Conservation (phyloP, 2,888 invertebrate genomes). For the Oscheius myriophilus region DNA sequence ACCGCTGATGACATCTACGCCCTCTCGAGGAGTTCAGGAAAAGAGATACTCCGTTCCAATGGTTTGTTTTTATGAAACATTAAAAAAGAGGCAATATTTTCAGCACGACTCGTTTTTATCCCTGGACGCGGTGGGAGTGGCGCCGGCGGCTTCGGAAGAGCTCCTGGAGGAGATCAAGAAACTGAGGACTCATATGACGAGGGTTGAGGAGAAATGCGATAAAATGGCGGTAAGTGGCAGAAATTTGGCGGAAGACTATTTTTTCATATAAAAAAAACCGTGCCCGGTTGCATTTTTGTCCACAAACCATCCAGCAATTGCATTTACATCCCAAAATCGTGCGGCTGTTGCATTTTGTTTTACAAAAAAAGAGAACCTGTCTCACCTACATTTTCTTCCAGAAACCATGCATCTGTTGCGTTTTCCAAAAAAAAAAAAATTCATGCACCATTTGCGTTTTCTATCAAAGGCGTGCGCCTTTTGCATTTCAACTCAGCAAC, state of each 20-base stretch:
- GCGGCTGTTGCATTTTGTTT: neutral
- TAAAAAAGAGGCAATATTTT: neutral
- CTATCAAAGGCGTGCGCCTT: too few species aligned
- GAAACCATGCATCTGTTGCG: too few species aligned
- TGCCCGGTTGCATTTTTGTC: too few species aligned
- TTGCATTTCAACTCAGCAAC: too few species aligned
- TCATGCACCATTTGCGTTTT: too few species aligned
- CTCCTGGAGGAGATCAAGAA: constrained; percentile 24
- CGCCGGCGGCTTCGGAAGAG: constrained; percentile 9
- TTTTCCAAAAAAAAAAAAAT: too few species aligned
- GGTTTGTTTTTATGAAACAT: neutral
- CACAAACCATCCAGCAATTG: too few species aligned
- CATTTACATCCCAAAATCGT: neutral
- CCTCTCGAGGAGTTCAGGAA: constrained; percentile 3
- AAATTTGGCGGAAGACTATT: too few species aligned
- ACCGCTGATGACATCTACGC: constrained; percentile 16
- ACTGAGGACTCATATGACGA: constrained; percentile 11
- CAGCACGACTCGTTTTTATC: constrained; percentile 21
- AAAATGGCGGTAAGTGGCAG: constrained; percentile 15
- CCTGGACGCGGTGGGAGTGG: constrained; percentile 8
- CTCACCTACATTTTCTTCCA: too few species aligned
- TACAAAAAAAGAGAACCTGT: too few species aligned
- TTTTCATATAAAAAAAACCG: too few species aligned
- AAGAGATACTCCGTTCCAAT: constrained; percentile 18
- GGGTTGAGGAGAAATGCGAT: constrained; percentile 24